These are phyloP conservation scores for Plebejus argus DNA, from an alignment of 2,888 invertebrate genomes.

Conservation along the genomic window DNA sequence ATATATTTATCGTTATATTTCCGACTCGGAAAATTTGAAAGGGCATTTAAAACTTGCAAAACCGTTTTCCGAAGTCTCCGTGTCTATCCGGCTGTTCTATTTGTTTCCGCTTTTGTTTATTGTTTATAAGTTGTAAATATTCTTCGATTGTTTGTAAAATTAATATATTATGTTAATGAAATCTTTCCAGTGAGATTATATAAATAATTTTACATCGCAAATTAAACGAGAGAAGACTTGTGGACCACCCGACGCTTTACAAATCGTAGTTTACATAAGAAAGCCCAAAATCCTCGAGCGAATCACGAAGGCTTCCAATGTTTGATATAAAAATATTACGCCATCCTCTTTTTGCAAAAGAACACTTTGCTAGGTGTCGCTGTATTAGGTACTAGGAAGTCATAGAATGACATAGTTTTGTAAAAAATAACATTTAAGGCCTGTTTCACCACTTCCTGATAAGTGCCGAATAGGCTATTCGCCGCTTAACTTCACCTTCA, in stretches of 20 bases:
- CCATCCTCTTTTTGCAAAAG: neutral
- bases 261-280: constrained; percentile 13
- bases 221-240: neutral
- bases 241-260: constrained; percentile 24
- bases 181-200: constrained; percentile 60
- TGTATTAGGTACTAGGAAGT: neutral
- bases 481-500: no score
- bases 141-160: constrained; percentile 47
- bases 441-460: no score
- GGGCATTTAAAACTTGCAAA: constrained; percentile 73
- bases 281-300: neutral
- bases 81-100: constrained; percentile 58
- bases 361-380: neutral
- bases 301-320: constrained; percentile 26
- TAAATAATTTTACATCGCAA: constrained; percentile 31
- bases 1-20: constrained; percentile 69
- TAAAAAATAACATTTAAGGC: neutral
- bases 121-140: constrained; percentile 54
- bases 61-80: constrained; percentile 61
- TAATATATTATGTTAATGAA: constrained; percentile 48
- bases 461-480: no score
- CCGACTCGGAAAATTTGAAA: constrained; percentile 60
- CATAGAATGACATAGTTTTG: neutral
- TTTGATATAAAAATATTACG: neutral
- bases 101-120: constrained; percentile 49